Conservation (phyloP, 1,140 invertebrate species). For the Drosophila nigromelanica region DNA sequence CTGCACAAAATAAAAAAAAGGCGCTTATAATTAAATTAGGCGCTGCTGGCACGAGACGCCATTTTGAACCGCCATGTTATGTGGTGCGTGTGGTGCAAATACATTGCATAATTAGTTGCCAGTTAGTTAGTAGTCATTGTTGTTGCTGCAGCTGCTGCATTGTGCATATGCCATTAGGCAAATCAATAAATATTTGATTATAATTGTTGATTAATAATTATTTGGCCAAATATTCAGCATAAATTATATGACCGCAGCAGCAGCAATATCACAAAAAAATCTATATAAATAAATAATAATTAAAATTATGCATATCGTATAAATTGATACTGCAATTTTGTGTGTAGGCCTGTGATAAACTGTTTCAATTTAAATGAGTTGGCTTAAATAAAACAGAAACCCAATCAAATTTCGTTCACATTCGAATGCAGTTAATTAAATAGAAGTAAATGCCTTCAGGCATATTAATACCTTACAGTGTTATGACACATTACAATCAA, state of each 20-base stretch:
- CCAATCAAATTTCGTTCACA: neutral
- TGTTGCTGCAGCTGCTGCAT: neutral
- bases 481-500: neutral
- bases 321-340: constrained; percentile 9
- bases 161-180: constrained; percentile 53
- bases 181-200: constrained; percentile 80
- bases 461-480: too few species aligned
- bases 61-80: constrained; percentile 25
- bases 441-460: too few species aligned
- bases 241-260: constrained; percentile 46
- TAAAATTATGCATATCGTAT: neutral
- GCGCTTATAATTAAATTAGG: constrained; percentile 64
- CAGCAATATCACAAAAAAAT: neutral
- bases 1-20: constrained; percentile 7
- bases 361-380: neutral
- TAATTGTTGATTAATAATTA: constrained; percentile 78
- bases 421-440: too few species aligned
- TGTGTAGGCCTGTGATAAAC: neutral
- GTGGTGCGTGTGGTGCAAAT: constrained; percentile 31
- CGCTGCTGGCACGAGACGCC: constrained; percentile 23
- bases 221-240: constrained; percentile 55
- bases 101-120: constrained; percentile 63
- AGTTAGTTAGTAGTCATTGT: constrained; percentile 24
- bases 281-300: neutral
- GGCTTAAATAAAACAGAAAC: neutral